Evolutionary conservation across 2,888 invertebrate species (phyloP), one percentile per base, ranked within the genome.

Genomic region (Drosophila rellima): DNA sequence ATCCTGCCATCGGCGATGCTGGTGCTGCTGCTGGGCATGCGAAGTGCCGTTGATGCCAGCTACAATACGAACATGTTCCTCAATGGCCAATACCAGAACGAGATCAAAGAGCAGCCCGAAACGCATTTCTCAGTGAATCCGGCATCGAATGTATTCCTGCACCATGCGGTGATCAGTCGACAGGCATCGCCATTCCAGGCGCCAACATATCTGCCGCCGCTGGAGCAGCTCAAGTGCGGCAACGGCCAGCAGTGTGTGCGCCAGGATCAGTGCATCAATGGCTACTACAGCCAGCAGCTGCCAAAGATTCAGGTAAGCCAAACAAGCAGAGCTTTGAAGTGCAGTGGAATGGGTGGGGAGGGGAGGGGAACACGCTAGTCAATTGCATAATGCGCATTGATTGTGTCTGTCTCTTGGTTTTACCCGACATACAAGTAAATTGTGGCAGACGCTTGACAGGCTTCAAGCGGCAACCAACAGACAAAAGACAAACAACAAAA

Each of bases 241-340:
- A 77, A 84, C 31, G 90, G 90, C n/a, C 90, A 92, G 66, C 91
- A 91, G 57, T 92, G 92, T 74, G 92, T 92, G 69, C 89, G 87
- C 39, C 79, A 82, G 61, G 82, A 81, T 67, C 88, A 89, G 65
- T 92, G 92, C 76, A 70, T 78, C 45, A 88, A 90, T 68, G 90
- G 90, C 51, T 91, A 86, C 73, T 89, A 78, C 31, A 80, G 80
- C 37, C 83, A 90, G 64, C 84, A 88, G 70, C 61, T 82, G 61
- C 86, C 88, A 29, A 90, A 86, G 69, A 88, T 91, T 60, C 90
- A 91, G 88, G 92, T 92, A 69, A 61, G 61, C n/a, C 40, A 11
- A 11, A 37, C 10, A 33, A 18, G 5, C 17, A 10, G 0, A 2
- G 35, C 35, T 35, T 35, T 35, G n/a, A 35, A 35, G n/a, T n/a